Evolutionary conservation across 2,888 invertebrate species (phyloP), one percentile per base, ranked within the genome.

Genomic region (Eristalis tenax): DNA sequence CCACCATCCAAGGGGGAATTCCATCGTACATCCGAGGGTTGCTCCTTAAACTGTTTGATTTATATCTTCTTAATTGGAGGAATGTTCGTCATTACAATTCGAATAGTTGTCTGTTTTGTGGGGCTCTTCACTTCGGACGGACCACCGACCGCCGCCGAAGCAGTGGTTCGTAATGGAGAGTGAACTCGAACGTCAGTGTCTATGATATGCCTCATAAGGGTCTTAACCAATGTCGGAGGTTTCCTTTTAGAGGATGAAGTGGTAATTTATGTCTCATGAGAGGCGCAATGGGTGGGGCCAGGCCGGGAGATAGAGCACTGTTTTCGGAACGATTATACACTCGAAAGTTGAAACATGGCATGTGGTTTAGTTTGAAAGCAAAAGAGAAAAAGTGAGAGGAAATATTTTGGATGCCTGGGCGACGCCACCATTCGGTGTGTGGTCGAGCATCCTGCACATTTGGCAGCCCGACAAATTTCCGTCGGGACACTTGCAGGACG

Each of bases 41-140:
- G 68, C 50, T 71, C 77, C 74, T 65, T 76, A 87, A 76, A 87
- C 83, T 83, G 83, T 79, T 84, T 88, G 88, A 88, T 88, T 88
- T 88, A 88, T 88, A 88, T 88, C 88, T 80, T 84, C 74, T 88
- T 88, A 88, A 88, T 88, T 88, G 88, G 81, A 81, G 76, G 77
- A 84, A 80, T 84, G 65, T 84, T 81, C 84, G 81, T 88, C 88
- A 84, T 88, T 84, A 76, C 79, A 79, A 66, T 87, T 87, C 78
- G 75, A 87, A 83, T 88, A 80, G 83, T 80, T 88, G 83, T 73
- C 87, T 76, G 63, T 80, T 80, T 88, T 88, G 77, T 84, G 84
- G 50, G 50, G 50, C 83, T 77, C 74, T 81, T 65, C 61, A 83
- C 80, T 84, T 81, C 56, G 59, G 26, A 10, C 56, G 59, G 26